Evolutionary conservation across 2,797 vertebrate genomes (phyloP).

Genomic region (Sardinella longiceps): DNA sequence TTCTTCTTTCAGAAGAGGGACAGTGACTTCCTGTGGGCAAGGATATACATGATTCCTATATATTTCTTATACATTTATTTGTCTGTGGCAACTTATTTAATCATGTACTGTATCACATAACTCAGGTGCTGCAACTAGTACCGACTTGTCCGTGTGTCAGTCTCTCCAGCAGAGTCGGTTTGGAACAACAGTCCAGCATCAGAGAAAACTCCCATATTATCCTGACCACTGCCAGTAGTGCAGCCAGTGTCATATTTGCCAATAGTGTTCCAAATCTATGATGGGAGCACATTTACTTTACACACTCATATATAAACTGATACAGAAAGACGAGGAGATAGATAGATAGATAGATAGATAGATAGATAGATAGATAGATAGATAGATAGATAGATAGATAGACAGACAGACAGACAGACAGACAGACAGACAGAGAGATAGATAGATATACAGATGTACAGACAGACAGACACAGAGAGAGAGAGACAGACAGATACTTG

Average conservation of each 20-base stretch:
- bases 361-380: not conserved
- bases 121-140: no score
- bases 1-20: not conserved
- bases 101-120: no score
- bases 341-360: not conserved
- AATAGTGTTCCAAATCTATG: conserved; percentile 79
- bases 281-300: not conserved
- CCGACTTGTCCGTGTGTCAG: not conserved
- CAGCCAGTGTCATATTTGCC: conserved; percentile 78
- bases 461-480: not conserved
- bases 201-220: conserved; percentile 65
- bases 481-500: not conserved
- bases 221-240: conserved; percentile 70
- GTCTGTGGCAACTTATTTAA: no score
- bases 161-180: conserved; percentile 56
- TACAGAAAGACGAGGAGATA: not conserved
- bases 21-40: not conserved
- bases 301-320: not conserved
- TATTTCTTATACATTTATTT: no score
- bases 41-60: not conserved
- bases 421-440: not conserved
- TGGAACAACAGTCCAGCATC: conserved; percentile 75
- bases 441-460: not conserved
- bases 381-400: no score
- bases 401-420: not conserved